Base-by-base conservation (phyloP, 2,113 vertebrate species). In the Spheniscus mendiculus region DNA sequence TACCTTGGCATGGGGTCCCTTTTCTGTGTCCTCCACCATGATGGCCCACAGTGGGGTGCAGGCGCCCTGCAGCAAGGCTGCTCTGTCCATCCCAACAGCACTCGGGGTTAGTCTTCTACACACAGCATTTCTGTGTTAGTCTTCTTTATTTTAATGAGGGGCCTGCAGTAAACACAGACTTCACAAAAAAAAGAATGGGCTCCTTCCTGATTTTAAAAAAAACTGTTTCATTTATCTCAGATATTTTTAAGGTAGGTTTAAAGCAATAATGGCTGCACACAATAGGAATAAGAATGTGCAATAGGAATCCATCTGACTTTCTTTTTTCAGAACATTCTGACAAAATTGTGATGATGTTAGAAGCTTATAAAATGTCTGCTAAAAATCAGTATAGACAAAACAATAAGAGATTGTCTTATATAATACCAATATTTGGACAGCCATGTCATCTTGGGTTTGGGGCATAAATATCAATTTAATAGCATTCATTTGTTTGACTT, bases 1-100 rank as follows among this genome's bases (percentile, higher is more conserved):
- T 27, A 4, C 3, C 9, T 45, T 1, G 1, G 16, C 11, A 0
- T 4, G 1, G 13, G 4, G 11, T 34, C 2, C 2, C 38, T 59
- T 9, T 29, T 55, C 53, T 18, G 8, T 6, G 26, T 26, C 26
- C 63, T 36, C 63, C 12, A 12, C 14, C 5, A 0, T 18, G 16
- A 8, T 4, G 18, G 15, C 2, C n/a, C 29, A 9, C 0, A 2
- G 11, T 6, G 12, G 36, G 19, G 3, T 40, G 5, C 5, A 3
- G 7, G 21, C 9, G 8, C 7, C 10, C 26, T 0, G 1, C 42
- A 70, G 23, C 23, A 34, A 36, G 25, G 15, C 32, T 45, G 14
- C 14, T 26, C 32, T 21, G 19, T 25, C n/a, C 5, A 1, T 27
- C 40, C 34, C 22, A 53, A n/a, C 26, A 34, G 47, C 3, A 2